phyloP scores from a whole-genome alignment of 2,888 invertebrate genomes.

The Nasonovia ribisnigri region DNA sequence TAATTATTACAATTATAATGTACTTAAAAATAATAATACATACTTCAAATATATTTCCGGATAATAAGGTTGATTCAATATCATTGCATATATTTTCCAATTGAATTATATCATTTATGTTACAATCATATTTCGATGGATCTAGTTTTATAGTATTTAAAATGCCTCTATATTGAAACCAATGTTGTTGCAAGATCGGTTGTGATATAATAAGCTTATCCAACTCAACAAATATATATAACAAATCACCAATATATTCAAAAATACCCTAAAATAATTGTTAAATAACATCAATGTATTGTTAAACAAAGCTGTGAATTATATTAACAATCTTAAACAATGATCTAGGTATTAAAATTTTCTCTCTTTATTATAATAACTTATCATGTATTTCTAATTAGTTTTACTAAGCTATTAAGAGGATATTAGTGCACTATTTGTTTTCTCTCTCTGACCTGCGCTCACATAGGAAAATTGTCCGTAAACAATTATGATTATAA shows the following conservation, averaged over 20 bases:
- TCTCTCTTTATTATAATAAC: too few relatives aligned
- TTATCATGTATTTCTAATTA: too few relatives aligned
- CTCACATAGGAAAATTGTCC: too few relatives aligned
- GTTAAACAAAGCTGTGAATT: neutral
- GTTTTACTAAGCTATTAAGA: too few relatives aligned
- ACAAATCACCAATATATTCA: slow-evolving; percentile 72
- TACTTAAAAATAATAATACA: slow-evolving; percentile 38
- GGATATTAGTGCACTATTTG: too few relatives aligned
- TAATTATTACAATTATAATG: neutral
- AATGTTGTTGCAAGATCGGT: slow-evolving; percentile 77
- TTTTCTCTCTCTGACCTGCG: too few relatives aligned
- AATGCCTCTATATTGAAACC: slow-evolving; percentile 83
- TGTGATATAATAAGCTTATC: slow-evolving; percentile 78
- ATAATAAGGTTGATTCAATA: slow-evolving; percentile 74
- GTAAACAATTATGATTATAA: too few relatives aligned
- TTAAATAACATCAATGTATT: neutral
- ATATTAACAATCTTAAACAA: neutral
- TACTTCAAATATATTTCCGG: slow-evolving; percentile 80
- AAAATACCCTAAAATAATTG: slow-evolving; percentile 70
- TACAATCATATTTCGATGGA: slow-evolving; percentile 75
- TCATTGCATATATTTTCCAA: slow-evolving; percentile 81
- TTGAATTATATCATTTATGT: slow-evolving; percentile 76
- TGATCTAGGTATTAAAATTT: too few relatives aligned
- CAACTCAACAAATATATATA: slow-evolving; percentile 74
- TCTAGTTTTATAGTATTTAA: slow-evolving; percentile 79